Base-by-base conservation (phyloP, 2,113 vertebrate species). In the Anseranas semipalmata region DNA sequence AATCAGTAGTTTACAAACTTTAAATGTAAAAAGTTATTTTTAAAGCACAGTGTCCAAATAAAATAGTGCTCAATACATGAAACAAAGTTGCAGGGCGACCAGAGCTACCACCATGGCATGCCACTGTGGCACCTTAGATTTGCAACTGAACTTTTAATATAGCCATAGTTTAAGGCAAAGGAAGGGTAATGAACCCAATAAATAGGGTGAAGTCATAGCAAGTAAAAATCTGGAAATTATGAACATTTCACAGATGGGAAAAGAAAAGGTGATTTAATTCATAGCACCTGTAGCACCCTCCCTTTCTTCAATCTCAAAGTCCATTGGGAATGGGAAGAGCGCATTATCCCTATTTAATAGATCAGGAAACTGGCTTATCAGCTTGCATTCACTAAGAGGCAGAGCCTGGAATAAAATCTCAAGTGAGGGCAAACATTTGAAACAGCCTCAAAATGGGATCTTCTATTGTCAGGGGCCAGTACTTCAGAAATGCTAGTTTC, bases 301-400 rank as follows among this genome's bases (percentile, higher is more conserved):
- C 77, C 55, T 62, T 92, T 94, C 86, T 80, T 78, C 45, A 60
- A 8, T 79, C 58, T 71, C 53, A 6, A 39, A 83, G 12, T 80
- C 35, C 32, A n/a, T 93, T 91, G 83, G 66, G 77, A 89, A 93
- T 25, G 77, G 91, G 67, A 96, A 87, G 77, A 93, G 39, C 85
- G 35, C 53, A 90, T 84, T 89, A 93, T 70, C 91, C 85, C 78
- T 93, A 72, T 92, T 88, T 93, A 89, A 70, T 48, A 94, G 85
- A 95, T 93, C 85, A 86, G 84, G 33, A 88, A 95, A 92, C 77
- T 77, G 79, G 91, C 93, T 95, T 78, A 95, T 92, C 92, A 94
- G 89, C 77, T 91, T 92, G 41, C 70, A 59, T 78, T 95, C 58
- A 82, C 75, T 0, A 0, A 81, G 55, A 70, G 32, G 59, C 70